phyloP scores from a whole-genome alignment of 1,140 invertebrate genomes.

The Colletes gigas region DNA sequence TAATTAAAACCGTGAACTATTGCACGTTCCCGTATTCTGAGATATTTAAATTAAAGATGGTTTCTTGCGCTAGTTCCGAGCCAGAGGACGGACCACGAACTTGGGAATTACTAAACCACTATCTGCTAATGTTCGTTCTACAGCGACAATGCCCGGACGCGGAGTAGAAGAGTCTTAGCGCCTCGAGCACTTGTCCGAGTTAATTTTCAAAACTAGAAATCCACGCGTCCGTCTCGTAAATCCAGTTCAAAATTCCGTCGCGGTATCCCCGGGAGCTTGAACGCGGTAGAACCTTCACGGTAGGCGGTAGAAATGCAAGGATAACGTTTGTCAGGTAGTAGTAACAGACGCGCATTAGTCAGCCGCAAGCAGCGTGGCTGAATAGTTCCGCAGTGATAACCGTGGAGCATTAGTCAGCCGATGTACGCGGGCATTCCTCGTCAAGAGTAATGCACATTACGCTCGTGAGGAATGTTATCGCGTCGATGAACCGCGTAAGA shows the following conservation, averaged over 20 bases:
- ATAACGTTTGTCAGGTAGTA: constrained; percentile 23
- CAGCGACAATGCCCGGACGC: too few species aligned
- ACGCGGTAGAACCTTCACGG: too few species aligned
- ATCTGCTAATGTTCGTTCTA: too few species aligned
- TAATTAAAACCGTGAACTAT: too few species aligned
- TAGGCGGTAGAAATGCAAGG: background rate
- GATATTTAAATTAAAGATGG: too few species aligned
- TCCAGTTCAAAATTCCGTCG: background rate
- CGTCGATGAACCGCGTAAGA: background rate
- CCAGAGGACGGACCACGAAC: too few species aligned
- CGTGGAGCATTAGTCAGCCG: constrained; percentile 36
- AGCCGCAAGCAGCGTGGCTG: constrained; percentile 29
- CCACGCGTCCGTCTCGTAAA: background rate
- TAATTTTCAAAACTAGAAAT: background rate
- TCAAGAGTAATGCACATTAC: constrained; percentile 19
- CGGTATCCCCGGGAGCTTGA: background rate
- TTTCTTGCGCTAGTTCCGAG: too few species aligned
- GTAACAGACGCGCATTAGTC: constrained; percentile 36
- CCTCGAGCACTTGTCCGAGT: background rate
- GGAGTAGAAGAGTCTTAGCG: too few species aligned
- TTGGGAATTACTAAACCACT: too few species aligned
- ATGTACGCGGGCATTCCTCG: background rate
- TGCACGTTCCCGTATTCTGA: too few species aligned
- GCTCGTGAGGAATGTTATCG: constrained; percentile 26
- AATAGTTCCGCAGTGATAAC: constrained; percentile 45